Conservation (phyloP, 1,140 invertebrate species). For the Drosophila rhopaloa region DNA sequence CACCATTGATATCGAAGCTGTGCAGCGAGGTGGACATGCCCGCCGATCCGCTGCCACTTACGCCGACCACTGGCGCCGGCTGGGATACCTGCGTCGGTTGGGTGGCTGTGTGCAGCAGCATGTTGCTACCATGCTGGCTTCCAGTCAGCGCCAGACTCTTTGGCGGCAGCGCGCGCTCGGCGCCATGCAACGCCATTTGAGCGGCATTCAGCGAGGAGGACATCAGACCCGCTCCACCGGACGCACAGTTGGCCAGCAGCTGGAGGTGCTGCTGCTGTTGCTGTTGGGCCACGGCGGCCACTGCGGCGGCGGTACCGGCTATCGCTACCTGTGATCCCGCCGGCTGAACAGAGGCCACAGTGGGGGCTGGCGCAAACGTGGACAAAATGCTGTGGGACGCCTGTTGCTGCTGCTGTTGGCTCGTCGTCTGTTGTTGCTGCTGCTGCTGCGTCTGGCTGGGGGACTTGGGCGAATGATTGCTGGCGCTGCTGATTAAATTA, state of each 20-base stretch:
- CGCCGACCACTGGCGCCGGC: conserved; percentile 13
- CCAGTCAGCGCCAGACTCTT: conserved; percentile 69
- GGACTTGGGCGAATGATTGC: conserved; percentile 84
- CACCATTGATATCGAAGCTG: conserved; percentile 70
- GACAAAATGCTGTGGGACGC: conserved; percentile 48
- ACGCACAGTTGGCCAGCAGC: conserved; percentile 64
- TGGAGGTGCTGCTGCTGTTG: conserved; percentile 82
- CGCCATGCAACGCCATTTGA: conserved; percentile 64
- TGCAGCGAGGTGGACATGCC: conserved; percentile 84
- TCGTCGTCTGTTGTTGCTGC: conserved; percentile 52
- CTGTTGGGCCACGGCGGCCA: conserved; percentile 79
- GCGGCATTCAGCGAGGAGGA: conserved; percentile 82
- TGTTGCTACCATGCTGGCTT: conserved; percentile 58
- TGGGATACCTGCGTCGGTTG: conserved; percentile 38
- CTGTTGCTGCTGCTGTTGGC: conserved; percentile 53
- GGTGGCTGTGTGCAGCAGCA: conserved; percentile 48
- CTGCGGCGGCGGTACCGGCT: conserved; percentile 69
- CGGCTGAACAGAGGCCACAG: conserved; percentile 24
- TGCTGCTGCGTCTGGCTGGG: conserved; percentile 79
- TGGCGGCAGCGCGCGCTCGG: conserved; percentile 70
- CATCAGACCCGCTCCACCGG: conserved; percentile 75
- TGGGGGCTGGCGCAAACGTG: conserved; percentile 69
- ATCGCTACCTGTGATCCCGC: conserved; percentile 24
- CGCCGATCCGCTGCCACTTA: conserved; percentile 25
- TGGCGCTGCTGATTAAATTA: conserved; percentile 79